Conservation (phyloP, 2,113 vertebrate genomes). For the Formicarius rufipectus region DNA sequence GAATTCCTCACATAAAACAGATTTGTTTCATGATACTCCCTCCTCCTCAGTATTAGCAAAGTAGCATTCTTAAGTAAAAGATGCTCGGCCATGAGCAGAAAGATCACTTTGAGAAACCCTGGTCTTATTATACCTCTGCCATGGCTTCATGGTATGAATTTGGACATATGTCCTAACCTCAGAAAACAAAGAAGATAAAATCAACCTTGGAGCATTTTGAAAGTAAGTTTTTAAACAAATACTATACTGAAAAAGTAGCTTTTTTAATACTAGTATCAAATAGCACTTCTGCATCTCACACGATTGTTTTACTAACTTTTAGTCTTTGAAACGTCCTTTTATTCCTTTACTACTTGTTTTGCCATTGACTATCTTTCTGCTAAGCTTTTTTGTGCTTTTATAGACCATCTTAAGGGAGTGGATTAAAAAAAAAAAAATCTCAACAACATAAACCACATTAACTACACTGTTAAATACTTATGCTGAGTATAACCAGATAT, state of each 20-base stretch:
- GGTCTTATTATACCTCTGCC: background rate
- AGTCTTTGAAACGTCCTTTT: background rate
- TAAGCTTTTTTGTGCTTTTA: background rate
- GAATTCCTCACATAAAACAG: slow-evolving; percentile 10
- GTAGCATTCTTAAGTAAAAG: background rate
- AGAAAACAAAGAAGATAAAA: background rate
- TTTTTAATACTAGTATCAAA: background rate
- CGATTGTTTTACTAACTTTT: background rate
- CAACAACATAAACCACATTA: background rate
- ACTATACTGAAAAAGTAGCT: background rate
- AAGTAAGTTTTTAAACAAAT: background rate
- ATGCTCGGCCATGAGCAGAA: background rate
- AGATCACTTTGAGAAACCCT: background rate
- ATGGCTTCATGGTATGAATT: background rate
- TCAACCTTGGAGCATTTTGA: background rate
- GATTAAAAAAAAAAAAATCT: background rate
- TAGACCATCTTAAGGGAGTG: background rate
- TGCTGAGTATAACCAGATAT: background rate
- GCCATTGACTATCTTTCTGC: background rate
- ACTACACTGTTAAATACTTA: background rate
- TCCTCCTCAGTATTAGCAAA: background rate
- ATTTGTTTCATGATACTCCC: background rate
- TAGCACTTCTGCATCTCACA: background rate
- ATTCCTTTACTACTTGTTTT: slow-evolving; percentile 12
- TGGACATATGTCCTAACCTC: background rate